Base-by-base conservation (phyloP, 2,113 vertebrate species). In the Cairina moschata region DNA sequence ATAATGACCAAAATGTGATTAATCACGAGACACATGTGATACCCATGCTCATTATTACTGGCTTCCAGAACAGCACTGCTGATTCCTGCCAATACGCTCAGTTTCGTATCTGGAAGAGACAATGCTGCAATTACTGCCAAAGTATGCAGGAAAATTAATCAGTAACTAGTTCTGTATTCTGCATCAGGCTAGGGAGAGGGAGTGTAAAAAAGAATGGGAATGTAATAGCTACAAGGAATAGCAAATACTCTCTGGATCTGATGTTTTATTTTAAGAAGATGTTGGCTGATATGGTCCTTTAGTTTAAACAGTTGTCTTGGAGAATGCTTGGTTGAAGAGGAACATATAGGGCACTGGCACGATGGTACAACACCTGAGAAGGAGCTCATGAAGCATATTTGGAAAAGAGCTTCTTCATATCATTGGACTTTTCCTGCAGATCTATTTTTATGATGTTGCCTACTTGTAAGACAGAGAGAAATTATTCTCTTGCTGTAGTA, bases 1-100 rank as follows among this genome's bases (percentile, higher is more conserved):
- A 75, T 95, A 95, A 96, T 96, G 95, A 82, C 86, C 92, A 59
- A 95, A 94, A 96, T 18, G 44, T 95, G 95, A 90, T 97, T 97
- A 96, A 95, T 81, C 95, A 87, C 73, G 94, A 89, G 95, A 85
- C 54, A 94, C 4, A 6, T 93, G 92, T 88, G 95, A 95, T 94
- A 96, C 32, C 66, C 95, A 91, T 84, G 88, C 93, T 96, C 95
- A 93, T 97, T 95, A 97, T 92, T 96, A 86, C 60, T 91, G 90
- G 71, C 91, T 60, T 89, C 62, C 92, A 94, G 92, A 88, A 79
- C 69, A 93, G 88, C 83, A 60, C 95, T 88, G 93, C 83, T 94
- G 83, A 93, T 42, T 86, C 88, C 93, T 96, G 95, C 92, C 95
- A 96, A 96, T 92, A 52, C 0, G 14, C 86, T 73, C 58, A 42